Percentiles rank a stretch among this genome's conserved stretches.
These are phyloP conservation scores for Muscicapa comitata DNA, from an alignment of 2,797 vertebrate genomes.

Conservation along the genomic window DNA sequence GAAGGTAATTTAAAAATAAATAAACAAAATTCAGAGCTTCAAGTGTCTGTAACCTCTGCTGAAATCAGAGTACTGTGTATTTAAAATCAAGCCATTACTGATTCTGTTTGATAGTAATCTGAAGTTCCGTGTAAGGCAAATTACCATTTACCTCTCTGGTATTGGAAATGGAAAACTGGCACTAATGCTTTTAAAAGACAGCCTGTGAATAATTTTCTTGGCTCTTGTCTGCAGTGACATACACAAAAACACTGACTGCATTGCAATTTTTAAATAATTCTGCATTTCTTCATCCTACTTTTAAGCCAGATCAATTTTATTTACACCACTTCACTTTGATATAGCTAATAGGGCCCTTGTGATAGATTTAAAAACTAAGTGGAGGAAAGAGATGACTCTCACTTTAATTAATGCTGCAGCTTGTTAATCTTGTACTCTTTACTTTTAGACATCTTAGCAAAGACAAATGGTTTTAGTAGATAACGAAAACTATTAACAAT, in stretches of 20 bases:
- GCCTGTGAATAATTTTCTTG: background rate
- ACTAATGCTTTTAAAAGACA: background rate
- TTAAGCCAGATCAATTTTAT: slow-evolving; percentile 24
- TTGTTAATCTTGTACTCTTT: slow-evolving; percentile 54
- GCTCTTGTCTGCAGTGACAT: background rate
- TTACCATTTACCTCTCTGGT: background rate
- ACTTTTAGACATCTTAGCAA: slow-evolving; percentile 56
- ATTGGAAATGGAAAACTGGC: background rate
- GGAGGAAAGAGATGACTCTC: slow-evolving; percentile 38
- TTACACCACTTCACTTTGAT: slow-evolving; percentile 38
- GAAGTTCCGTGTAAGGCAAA: background rate
- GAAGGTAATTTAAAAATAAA: background rate
- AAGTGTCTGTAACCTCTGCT: background rate
- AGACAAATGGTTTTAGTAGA: slow-evolving; percentile 68
- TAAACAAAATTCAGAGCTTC: background rate
- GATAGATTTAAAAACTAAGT: slow-evolving; percentile 40
- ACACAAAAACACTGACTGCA: background rate
- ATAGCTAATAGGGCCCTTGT: slow-evolving; percentile 3
- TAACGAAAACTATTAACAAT: slow-evolving; percentile 62
- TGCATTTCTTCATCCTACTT: background rate
- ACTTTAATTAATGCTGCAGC: slow-evolving; percentile 66
- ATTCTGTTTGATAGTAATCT: background rate
- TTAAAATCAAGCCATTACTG: background rate
- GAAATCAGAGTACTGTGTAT: background rate
- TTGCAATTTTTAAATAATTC: background rate